Percentiles rank a stretch among this genome's conserved stretches.
Conservation (phyloP, 2,113 vertebrate genomes). For the Excalfactoria chinensis region DNA sequence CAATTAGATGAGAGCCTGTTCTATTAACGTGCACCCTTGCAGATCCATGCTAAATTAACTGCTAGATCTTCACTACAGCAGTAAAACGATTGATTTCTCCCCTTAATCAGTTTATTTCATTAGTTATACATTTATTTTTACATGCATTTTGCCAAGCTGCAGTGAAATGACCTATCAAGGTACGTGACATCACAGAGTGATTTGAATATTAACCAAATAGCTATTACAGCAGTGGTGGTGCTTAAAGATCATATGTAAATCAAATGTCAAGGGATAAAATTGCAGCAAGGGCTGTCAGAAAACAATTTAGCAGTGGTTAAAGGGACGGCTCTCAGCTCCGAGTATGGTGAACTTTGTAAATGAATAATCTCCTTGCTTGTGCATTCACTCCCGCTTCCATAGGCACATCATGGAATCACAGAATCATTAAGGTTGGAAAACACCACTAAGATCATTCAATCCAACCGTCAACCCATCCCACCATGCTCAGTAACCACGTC, state of each 20-base stretch:
- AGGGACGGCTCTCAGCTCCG: conserved; percentile 84
- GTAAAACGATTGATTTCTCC: conserved; percentile 92
- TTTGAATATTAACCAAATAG: conserved; percentile 95
- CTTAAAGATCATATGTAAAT: conserved; percentile 99
- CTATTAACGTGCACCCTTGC: conserved; percentile 86
- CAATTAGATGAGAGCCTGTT: conserved; percentile 89
- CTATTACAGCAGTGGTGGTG: conserved; percentile 82
- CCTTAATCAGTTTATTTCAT: conserved; percentile 96
- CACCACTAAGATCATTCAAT: too few species aligned
- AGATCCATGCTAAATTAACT: conserved; percentile 92
- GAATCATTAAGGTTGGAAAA: too few species aligned
- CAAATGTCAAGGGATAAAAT: conserved; percentile 91
- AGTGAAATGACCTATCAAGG: conserved; percentile 87
- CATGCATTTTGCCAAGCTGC: conserved; percentile 77
- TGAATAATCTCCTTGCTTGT: conserved; percentile 70
- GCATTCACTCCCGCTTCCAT: neutral
- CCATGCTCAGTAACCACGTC: too few species aligned
- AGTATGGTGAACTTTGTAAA: conserved; percentile 84
- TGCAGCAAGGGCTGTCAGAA: conserved; percentile 90
- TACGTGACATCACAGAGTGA: conserved; percentile 83
- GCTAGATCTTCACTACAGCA: conserved; percentile 88
- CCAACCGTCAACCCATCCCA: too few species aligned
- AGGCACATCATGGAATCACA: neutral
- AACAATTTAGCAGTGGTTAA: conserved; percentile 96
- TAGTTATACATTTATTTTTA: conserved; percentile 90